Conservation (phyloP, 2,797 vertebrate genomes). For the Hydrocynus forskahlii region DNA sequence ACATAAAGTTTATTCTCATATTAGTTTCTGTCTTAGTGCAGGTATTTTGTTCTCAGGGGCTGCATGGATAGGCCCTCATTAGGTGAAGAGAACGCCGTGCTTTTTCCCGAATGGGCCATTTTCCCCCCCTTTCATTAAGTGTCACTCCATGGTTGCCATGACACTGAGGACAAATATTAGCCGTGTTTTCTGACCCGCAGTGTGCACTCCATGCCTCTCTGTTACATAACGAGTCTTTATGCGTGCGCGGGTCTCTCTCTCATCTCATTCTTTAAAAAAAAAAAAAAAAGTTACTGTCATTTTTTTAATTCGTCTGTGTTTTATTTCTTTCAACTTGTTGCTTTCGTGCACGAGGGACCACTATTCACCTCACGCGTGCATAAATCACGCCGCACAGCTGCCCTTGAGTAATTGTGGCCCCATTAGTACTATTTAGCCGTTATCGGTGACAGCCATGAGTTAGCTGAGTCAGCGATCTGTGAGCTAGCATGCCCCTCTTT, state of each 20-base stretch:
- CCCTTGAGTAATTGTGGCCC: not conserved
- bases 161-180: slow-evolving; percentile 51
- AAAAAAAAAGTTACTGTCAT: not conserved
- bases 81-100: slow-evolving; percentile 18
- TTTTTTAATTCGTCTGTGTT: not conserved
- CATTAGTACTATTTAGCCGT: slow-evolving; percentile 5
- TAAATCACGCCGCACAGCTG: slow-evolving; percentile 1
- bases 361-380: not conserved
- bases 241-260: not conserved
- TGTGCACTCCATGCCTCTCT: not conserved
- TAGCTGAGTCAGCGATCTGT: slow-evolving; percentile 39
- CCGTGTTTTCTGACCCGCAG: slow-evolving; percentile 39
- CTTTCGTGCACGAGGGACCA: not conserved
- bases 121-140: slow-evolving; percentile 43
- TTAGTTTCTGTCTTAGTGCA: not conserved
- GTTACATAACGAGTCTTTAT: slow-evolving; percentile 34
- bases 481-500: not conserved
- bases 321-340: not conserved
- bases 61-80: slow-evolving; percentile 6
- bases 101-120: slow-evolving; percentile 6
- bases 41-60: not conserved
- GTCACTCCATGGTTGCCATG: slow-evolving; percentile 52
- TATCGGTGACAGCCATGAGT: slow-evolving; percentile 38
- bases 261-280: not conserved
- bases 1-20: too few species aligned